phyloP scores from a whole-genome alignment of 2,888 invertebrate genomes.

The Busseola fusca region DNA sequence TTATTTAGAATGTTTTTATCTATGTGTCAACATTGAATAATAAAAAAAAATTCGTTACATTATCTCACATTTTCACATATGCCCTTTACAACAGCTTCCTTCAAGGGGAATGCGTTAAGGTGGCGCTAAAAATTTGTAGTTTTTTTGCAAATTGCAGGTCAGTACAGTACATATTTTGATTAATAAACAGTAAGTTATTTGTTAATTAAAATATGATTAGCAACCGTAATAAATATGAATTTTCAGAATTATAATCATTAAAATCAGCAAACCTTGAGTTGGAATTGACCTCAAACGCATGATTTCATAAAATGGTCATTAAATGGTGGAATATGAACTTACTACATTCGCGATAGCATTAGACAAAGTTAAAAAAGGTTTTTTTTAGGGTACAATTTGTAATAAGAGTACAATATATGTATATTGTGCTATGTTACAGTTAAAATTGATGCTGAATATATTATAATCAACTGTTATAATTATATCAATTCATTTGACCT shows the following conservation, averaged over 20 bases:
- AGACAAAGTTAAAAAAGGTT: too few species aligned
- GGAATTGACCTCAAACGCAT: not conserved
- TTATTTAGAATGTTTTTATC: not conserved
- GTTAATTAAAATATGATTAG: not conserved
- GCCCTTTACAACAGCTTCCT: constrained; percentile 1
- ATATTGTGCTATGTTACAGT: too few species aligned
- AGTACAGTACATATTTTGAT: too few species aligned
- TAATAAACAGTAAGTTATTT: too few species aligned
- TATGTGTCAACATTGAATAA: not conserved
- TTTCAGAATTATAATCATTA: not conserved
- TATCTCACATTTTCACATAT: not conserved
- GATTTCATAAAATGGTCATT: too few species aligned
- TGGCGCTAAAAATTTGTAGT: not conserved
- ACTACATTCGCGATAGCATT: too few species aligned
- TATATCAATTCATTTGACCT: too few species aligned
- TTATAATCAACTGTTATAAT: too few species aligned
- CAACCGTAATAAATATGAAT: not conserved
- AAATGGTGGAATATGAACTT: too few species aligned
- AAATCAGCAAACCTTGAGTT: not conserved
- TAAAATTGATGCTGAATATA: too few species aligned
- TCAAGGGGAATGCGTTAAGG: not conserved
- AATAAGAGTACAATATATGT: too few species aligned
- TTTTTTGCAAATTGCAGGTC: not conserved
- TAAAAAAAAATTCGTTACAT: not conserved
- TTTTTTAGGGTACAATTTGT: too few species aligned